A percentile compares a stretch with the other conserved stretches of the same genome.
phyloP scores from a whole-genome alignment of 2,888 invertebrate genomes.

The Aphelenchoides bicaudatus region DNA sequence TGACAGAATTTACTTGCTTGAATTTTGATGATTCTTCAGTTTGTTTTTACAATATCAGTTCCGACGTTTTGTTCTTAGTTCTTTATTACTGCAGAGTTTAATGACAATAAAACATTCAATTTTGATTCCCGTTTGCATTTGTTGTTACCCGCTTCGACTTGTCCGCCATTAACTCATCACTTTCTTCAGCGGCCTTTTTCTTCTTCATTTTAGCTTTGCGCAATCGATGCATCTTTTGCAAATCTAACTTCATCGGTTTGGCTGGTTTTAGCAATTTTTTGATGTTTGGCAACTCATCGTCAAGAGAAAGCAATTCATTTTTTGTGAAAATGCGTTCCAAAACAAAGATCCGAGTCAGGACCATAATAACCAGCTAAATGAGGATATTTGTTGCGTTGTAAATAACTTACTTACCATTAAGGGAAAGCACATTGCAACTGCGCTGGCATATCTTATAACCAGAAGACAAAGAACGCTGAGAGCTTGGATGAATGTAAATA shows the following conservation, averaged over 20 bases:
- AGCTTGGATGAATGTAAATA: constrained; percentile 63
- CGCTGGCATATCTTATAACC: constrained; percentile 60
- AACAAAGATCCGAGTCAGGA: constrained; percentile 29
- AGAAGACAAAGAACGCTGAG: constrained; percentile 62
- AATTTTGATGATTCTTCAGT: no score
- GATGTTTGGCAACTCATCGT: constrained; percentile 40
- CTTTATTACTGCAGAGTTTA: no score
- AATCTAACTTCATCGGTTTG: neutral
- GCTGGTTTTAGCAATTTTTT: constrained; percentile 23
- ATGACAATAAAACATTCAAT: no score
- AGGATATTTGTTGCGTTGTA: neutral
- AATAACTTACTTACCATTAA: constrained; percentile 39
- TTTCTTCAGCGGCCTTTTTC: no score
- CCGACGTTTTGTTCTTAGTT: no score
- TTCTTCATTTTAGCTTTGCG: no score
- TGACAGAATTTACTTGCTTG: no score
- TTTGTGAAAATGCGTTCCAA: constrained; percentile 37
- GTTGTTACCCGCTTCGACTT: no score
- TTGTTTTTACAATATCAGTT: no score
- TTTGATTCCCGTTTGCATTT: no score
- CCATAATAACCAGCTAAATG: constrained; percentile 14
- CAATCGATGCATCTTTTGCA: no score
- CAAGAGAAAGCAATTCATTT: constrained; percentile 35
- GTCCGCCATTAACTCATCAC: no score
- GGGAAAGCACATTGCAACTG: constrained; percentile 54